These are phyloP conservation scores for Myxocyprinus asiaticus DNA, from an alignment of 2,113 vertebrate genomes.

Conservation along the genomic window DNA sequence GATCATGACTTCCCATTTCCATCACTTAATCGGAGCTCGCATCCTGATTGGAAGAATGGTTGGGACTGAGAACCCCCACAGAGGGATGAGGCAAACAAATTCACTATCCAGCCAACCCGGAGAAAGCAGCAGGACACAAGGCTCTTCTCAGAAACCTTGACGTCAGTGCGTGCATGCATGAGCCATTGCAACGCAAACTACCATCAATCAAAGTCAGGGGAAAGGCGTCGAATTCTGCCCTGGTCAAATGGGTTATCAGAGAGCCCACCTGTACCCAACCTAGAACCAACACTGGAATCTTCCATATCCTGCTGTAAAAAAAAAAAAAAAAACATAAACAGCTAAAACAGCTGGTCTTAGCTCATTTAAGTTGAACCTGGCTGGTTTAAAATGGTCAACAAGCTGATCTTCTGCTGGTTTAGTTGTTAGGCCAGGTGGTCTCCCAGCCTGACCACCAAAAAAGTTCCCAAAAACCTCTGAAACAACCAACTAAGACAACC, in stretches of 20 bases:
- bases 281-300: slow-evolving; percentile 9
- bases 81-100: slow-evolving; percentile 34
- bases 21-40: slow-evolving; percentile 21
- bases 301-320: neutral
- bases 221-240: neutral
- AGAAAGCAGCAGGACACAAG: slow-evolving; percentile 7
- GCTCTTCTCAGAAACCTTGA: slow-evolving; percentile 31
- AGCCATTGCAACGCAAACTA: slow-evolving; percentile 12
- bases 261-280: neutral
- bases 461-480: too few species aligned
- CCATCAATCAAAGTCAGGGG: neutral
- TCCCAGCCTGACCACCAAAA: too few species aligned
- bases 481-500: too few species aligned
- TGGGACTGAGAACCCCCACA: slow-evolving; percentile 35
- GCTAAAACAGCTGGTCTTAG: too few species aligned
- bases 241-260: neutral
- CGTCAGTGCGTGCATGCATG: slow-evolving; percentile 28
- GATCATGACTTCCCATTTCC: slow-evolving; percentile 36
- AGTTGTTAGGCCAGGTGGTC: too few species aligned
- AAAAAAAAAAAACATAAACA: too few species aligned
- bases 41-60: neutral
- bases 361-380: too few species aligned
- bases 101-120: neutral
- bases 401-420: too few species aligned
- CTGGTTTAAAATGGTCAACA: too few species aligned